Evolutionary conservation across 2,113 vertebrate genomes (phyloP).

Genomic region (Ivindomyrus marchei): DNA sequence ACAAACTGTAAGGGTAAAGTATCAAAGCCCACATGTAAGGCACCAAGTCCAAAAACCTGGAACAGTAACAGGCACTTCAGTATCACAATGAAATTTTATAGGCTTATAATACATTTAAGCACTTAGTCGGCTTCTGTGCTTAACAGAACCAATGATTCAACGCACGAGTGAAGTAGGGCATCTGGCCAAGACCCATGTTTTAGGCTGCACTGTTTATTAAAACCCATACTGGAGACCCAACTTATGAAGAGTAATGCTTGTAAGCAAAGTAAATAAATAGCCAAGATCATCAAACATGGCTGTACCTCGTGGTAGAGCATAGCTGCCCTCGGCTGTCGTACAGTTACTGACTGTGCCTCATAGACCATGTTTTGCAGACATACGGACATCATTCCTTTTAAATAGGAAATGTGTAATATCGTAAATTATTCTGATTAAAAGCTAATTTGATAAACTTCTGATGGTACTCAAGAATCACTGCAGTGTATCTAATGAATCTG

Average conservation of each 20-base stretch:
- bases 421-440: neutral
- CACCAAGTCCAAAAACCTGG: neutral
- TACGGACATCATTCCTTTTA: neutral
- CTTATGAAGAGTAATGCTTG: neutral
- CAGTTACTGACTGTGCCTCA: neutral
- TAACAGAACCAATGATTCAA: constrained; percentile 15
- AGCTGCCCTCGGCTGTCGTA: neutral
- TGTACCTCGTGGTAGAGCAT: neutral
- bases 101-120: constrained; percentile 14
- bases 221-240: neutral
- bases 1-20: neutral
- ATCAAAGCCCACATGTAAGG: neutral
- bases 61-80: neutral
- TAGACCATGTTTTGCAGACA: neutral
- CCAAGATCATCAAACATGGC: neutral
- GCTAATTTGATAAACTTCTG: neutral
- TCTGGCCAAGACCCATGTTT: neutral
- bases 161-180: neutral
- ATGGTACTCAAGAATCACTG: neutral
- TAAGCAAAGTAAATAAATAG: neutral
- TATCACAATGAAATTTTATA: constrained; percentile 7
- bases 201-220: neutral
- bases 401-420: neutral
- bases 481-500: neutral
- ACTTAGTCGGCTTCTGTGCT: constrained; percentile 8